Evolutionary conservation across 2,113 vertebrate genomes (phyloP).

Genomic region (Ovibos moschatus): DNA sequence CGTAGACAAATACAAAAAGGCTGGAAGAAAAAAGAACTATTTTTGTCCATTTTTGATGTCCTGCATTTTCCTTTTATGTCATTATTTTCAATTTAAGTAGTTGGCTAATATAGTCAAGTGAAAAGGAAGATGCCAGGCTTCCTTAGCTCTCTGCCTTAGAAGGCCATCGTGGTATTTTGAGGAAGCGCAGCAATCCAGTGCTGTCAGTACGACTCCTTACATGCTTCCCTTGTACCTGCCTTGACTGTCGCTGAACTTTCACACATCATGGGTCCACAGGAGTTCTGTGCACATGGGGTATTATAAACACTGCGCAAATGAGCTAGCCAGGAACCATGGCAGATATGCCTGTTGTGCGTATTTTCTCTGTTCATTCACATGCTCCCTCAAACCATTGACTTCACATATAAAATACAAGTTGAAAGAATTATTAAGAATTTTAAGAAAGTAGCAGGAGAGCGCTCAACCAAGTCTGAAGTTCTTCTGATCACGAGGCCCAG

Average conservation of each 20-base stretch:
- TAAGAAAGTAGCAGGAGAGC: neutral
- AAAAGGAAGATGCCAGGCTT: neutral
- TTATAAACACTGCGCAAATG: neutral
- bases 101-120: neutral
- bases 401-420: neutral
- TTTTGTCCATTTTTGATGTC: neutral
- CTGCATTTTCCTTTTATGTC: neutral
- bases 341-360: rapidly evolving
- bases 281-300: too few species aligned
- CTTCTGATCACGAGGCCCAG: neutral
- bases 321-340: neutral
- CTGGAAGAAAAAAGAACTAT: neutral
- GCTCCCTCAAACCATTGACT: rapidly evolving
- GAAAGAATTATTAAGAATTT: neutral
- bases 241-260: neutral
- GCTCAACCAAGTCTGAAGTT: neutral
- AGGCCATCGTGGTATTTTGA: neutral
- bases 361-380: neutral
- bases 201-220: neutral
- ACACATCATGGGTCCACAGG: neutral
- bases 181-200: neutral
- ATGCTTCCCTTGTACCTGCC: neutral
- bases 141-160: neutral
- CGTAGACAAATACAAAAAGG: neutral
- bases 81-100: neutral